Base-by-base conservation (phyloP, 2,888 invertebrate genomes). In the Euzophera pinguis region DNA sequence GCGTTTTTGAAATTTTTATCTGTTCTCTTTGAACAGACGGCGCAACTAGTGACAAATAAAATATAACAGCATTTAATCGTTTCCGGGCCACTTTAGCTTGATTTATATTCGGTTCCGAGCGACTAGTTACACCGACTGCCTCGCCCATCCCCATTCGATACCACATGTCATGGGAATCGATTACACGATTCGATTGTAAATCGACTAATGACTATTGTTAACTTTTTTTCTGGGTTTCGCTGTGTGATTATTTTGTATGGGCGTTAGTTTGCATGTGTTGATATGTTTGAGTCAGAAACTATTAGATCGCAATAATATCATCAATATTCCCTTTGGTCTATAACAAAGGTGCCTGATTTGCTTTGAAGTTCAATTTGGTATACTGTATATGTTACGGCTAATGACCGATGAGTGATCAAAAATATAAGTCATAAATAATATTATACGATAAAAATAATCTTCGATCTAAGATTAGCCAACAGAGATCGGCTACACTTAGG, bases 141-240 rank as follows among this genome's bases (percentile, higher is more conserved):
- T 59, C 60, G 61, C 63, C 56, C 53, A 55, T 57, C 49, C 57
- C 55, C 65, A 60, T 62, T 53, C 60, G 69, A 45, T 45, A 32
- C 75, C 70, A 68, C 71, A 71, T 73, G 76, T 66, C 78, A 76
- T 78, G 80, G 79, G 80, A 80, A 79, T 78, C 77, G 79, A 78
- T 77, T 77, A 71, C 70, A 61, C 60, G 56, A 58, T 58, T 58
- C 59, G 55, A 62, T 60, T 65, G 60, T 75, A 71, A 72, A 76
- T 75, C 67, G 67, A 59, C 68, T 74, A 73, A 69, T 73, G 65
- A 72, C 71, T 69, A 68, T 64, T 64, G 66, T 62, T 65, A 58
- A 55, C 47, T 53, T 37, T 35, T n/a, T 53, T 41, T 52, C 48
- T 52, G 57, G 52, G 57, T 50, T 58, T 50, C 41, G 41, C 50